Evolutionary conservation across 2,888 invertebrate genomes (phyloP), one percentile per base, ranked within the genome.

Genomic region (Sylvicola cinctus): DNA sequence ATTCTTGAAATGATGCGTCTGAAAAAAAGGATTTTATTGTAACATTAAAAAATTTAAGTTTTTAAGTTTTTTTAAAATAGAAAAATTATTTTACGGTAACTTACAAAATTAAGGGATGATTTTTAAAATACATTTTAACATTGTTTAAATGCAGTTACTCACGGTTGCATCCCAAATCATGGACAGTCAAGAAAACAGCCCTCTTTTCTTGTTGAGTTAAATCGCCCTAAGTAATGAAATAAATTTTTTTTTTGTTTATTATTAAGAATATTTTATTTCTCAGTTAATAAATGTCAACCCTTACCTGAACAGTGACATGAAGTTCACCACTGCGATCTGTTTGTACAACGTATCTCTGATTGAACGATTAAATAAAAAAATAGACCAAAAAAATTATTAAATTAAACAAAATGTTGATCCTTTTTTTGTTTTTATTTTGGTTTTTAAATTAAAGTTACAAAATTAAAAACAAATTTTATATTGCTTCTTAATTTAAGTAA

Each of bases 131-230:
- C n/a, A n/a, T n/a, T n/a, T n/a, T 6, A 6, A 20, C 20, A 11
- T 28, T n/a, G 28, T 8, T 4, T 28, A 28, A 7, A 28, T 28
- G 25, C 11, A 28, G 14, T 28, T 26, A 66, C 75, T 70, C 58
- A 76, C 76, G 76, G 51, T 77, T 77, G 48, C 75, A 75, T 49
- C 87, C 87, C 48, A 88, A 65, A 55, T 88, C 87, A 58, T 88
- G 87, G 1, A 87, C 81, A 20, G 87, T 88, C 35, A 88, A 60
- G 51, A 88, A 83, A 42, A 83, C 73, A 39, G 83, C 83, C 55
- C 76, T 62, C 50, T 78, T 79, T 46, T 80, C 78, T 48, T 78
- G 74, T 49, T 78, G 77, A 43, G 72, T 70, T 45, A 83, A 55
- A 57, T 80, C 79, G 38, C 84, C 84, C 81, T 83, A 65, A 7